Evolutionary conservation across 2,113 vertebrate species (phyloP), one percentile per base, ranked within the genome.

Genomic region (Hydropotes inermis): DNA sequence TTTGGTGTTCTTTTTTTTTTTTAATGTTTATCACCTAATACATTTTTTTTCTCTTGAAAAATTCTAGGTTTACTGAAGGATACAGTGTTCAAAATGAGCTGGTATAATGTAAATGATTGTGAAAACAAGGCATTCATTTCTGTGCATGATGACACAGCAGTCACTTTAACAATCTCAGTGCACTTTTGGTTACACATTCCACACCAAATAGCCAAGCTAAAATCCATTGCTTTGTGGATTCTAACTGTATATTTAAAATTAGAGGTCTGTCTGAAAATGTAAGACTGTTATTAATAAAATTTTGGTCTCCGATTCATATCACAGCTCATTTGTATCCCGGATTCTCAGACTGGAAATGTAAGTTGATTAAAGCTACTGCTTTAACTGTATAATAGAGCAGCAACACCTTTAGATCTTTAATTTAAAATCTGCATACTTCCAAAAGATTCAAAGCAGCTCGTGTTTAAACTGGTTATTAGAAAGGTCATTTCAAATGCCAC

Each of bases 91-190:
- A 91, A 79, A 95, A 92, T 78, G n/a, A 98, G 86, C 16, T 54
- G 14, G 17, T 67, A 27, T 93, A 87, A 84, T 61, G 57, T 47
- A 86, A 88, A 79, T 90, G 70, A 86, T 76, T 98, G 16, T 97
- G 86, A 70, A 94, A 94, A 96, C 36, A 93, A 50, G 7, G 8
- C 45, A 95, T 79, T 93, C 50, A 58, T 87, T 93, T 95, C 95
- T 96, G 81, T 96, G 8, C 60, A 52, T 78, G 84, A 98, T 97
- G 93, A 97, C 88, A 95, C 70, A 96, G 94, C 90, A 97, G 45
- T 95, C 50, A 85, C 36, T 88, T 90, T 67, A 91, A 87, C 78
- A 93, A 95, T 2, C 60, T 94, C 27, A 78, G 30, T 52, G 78
- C 28, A 96, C 70, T 78, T 91, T 57, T 92, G 45, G 39, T 95